Conservation (phyloP, 1,140 invertebrate genomes). For the Drosophila sulfurigaster region DNA sequence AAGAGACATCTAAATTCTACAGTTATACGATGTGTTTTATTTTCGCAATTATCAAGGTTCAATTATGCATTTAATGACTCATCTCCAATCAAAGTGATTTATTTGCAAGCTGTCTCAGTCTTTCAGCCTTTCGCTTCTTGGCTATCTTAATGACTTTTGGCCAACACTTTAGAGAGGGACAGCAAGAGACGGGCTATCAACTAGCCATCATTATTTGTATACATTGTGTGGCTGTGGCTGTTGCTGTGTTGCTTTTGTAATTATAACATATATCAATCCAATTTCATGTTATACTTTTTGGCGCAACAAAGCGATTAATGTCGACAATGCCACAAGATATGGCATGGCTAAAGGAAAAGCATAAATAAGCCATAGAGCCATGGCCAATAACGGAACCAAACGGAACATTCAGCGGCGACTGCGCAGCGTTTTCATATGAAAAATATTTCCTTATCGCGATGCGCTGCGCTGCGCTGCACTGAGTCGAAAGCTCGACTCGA, state of each 20-base stretch:
- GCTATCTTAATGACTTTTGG: conserved; percentile 40
- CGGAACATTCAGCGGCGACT: conserved; percentile 39
- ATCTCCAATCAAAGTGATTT: conserved; percentile 12
- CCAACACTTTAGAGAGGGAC: conserved; percentile 19
- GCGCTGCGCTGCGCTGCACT: conserved; percentile 51
- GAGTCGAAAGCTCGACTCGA: conserved; percentile 19
- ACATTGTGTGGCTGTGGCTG: conserved; percentile 3
- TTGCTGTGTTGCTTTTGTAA: conserved; percentile 54
- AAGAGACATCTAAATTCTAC: conserved; percentile 52
- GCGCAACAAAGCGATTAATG: conserved; percentile 76
- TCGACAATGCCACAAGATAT: conserved; percentile 78
- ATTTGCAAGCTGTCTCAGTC: neutral
- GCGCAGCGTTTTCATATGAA: conserved; percentile 62
- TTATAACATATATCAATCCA: conserved; percentile 83
- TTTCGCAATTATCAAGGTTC: conserved; percentile 22
- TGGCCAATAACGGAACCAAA: conserved; percentile 74
- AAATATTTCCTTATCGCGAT: conserved; percentile 83
- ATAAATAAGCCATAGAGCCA: conserved; percentile 77
- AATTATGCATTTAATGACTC: neutral
- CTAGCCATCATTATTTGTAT: conserved; percentile 30
- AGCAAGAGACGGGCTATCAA: neutral
- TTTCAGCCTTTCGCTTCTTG: neutral
- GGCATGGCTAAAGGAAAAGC: conserved; percentile 80
- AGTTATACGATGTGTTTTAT: conserved; percentile 43
- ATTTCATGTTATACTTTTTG: conserved; percentile 78